These are phyloP conservation scores for Todus mexicanus DNA, from an alignment of 2,797 vertebrate genomes.

Conservation along the genomic window DNA sequence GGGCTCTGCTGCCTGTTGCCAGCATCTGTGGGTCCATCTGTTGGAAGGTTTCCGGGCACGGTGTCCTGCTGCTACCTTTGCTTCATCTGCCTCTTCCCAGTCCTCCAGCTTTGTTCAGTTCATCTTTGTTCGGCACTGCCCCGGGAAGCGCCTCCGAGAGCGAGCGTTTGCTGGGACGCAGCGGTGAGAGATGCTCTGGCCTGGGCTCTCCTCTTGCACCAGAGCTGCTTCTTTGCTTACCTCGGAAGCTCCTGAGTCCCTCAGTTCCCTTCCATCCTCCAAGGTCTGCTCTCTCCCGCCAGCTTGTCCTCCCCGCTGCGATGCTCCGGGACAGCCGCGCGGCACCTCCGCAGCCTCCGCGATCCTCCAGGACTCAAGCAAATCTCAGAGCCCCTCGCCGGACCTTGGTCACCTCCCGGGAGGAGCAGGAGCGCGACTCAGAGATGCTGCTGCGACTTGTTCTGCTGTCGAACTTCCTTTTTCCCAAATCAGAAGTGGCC, in stretches of 20 bases:
- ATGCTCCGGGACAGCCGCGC: rapidly evolving
- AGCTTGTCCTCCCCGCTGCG: neutral
- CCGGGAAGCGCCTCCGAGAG: neutral
- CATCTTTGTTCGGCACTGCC: conserved; percentile 10
- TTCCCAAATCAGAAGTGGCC: conserved; percentile 26
- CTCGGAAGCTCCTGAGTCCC: neutral
- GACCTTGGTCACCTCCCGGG: neutral
- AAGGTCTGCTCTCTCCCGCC: neutral
- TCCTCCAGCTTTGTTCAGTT: conserved; percentile 42
- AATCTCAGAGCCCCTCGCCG: neutral
- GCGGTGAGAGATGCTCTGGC: neutral
- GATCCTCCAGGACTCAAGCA: neutral
- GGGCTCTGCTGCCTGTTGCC: neutral
- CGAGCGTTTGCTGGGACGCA: rapidly evolving
- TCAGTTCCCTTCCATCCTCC: neutral
- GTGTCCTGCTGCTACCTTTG: neutral
- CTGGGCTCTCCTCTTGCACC: neutral
- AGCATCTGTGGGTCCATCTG: neutral
- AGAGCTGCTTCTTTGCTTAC: neutral
- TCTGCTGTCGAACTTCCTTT: conserved; percentile 1
- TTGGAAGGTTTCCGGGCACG: rapidly evolving
- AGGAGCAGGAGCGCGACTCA: neutral
- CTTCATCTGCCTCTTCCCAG: neutral
- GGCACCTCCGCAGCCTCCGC: neutral
- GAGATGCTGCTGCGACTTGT: neutral